These are phyloP conservation scores for Artibeus jamaicensis DNA, from an alignment of 2,797 vertebrate species.

Conservation along the genomic window DNA sequence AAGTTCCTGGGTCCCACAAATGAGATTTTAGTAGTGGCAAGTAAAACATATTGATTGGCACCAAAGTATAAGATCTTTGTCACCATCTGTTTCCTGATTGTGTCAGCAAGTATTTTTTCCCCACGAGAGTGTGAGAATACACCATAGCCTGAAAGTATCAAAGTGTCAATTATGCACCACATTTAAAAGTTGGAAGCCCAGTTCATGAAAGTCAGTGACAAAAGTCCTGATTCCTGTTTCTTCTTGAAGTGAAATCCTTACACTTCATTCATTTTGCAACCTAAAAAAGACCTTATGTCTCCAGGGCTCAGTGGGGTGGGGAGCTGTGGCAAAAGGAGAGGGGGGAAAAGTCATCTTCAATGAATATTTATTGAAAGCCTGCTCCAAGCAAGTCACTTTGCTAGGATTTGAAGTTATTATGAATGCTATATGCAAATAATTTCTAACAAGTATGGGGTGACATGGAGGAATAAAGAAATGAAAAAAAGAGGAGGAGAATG, in stretches of 20 bases:
- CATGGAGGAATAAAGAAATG: conserved; percentile 52
- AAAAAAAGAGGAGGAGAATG: conserved; percentile 16
- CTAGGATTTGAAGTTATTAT: conserved; percentile 67
- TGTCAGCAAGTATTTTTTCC: conserved; percentile 88
- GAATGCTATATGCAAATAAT: conserved; percentile 72
- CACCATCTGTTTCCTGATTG: conserved; percentile 89
- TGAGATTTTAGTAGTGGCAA: conserved; percentile 85
- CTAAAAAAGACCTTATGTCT: conserved; percentile 62
- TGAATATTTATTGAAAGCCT: conserved; percentile 74
- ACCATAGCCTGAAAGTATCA: conserved; percentile 88
- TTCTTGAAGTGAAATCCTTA: conserved; percentile 79
- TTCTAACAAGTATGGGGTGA: conserved; percentile 71
- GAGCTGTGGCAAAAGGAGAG: conserved; percentile 66
- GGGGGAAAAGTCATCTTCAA: conserved; percentile 57
- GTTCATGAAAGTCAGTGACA: conserved; percentile 83
- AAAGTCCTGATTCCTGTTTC: conserved; percentile 82
- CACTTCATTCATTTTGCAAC: conserved; percentile 73
- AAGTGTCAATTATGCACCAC: conserved; percentile 89
- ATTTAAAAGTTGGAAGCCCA: conserved; percentile 86
- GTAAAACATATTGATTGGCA: conserved; percentile 88
- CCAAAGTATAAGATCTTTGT: conserved; percentile 87
- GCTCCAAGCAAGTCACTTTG: conserved; percentile 51
- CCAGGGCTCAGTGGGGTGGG: conserved; percentile 20
- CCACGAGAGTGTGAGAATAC: conserved; percentile 86
- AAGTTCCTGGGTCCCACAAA: conserved; percentile 86